Evolutionary conservation across 2,113 vertebrate species (phyloP).

Genomic region (Leiothrix lutea): DNA sequence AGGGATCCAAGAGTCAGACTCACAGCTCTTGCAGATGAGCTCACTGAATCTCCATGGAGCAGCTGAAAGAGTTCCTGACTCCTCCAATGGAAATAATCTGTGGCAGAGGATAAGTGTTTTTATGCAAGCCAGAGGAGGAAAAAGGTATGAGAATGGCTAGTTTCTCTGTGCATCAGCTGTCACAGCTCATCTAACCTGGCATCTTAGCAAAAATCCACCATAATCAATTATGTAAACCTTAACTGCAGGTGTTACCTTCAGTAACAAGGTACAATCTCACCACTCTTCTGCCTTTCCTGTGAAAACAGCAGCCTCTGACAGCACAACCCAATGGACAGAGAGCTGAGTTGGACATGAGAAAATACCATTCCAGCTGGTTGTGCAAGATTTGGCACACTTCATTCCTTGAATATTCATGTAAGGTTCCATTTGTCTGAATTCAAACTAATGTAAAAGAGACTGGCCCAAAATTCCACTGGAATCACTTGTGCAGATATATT

Average conservation of each 20-base stretch:
- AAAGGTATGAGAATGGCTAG: not conserved
- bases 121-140: conserved; percentile 6
- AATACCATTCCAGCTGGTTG: not conserved
- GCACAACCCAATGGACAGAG: not conserved
- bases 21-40: conserved; percentile 18
- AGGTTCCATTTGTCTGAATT: not conserved
- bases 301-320: not conserved
- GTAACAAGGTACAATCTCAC: not conserved
- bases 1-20: conserved; percentile 29
- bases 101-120: conserved; percentile 10
- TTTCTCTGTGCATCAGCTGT: conserved; percentile 16
- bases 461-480: not conserved
- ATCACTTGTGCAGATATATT: not conserved
- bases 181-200: conserved; percentile 18
- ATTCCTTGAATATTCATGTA: conserved; percentile 22
- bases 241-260: not conserved
- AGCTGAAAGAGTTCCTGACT: conserved; percentile 32
- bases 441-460: not conserved
- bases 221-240: not conserved
- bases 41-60: conserved; percentile 22
- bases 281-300: not conserved
- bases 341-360: not conserved
- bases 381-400: not conserved
- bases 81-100: conserved; percentile 41
- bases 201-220: not conserved